Base-by-base conservation (phyloP, 1,140 invertebrate genomes). In the Drosophila mojavensis region DNA sequence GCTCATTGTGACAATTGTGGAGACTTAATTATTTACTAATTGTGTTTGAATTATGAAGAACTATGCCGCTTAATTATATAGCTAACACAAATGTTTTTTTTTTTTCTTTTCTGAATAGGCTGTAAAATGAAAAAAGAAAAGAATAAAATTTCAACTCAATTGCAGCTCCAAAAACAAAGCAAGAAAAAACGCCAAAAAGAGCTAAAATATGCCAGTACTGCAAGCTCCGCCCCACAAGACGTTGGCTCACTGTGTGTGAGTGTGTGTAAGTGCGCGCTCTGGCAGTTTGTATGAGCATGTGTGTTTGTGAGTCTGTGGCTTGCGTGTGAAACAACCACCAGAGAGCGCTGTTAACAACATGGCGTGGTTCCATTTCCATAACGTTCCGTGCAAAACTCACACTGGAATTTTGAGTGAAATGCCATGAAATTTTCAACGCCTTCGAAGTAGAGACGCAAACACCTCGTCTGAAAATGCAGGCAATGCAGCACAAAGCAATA, bases 11-110 rank as follows among this genome's bases (percentile, higher is more conserved):
- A 79, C 82, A 82, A 82, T 88, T 88, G 83, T 82, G 65, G 81
- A 56, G 76, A 61, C 50, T 82, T 86, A 88, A 86, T 88, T 86
- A 86, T 88, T 88, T 68, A 88, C 83, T 86, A 83, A 86, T 86
- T 88, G 84, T 83, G 78, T 45, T 78, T 83, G 83, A 79, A 83
- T 88, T 88, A 80, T 79, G 73, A 88, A 79, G 72, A 86, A 78
- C 83, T 83, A 47, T 70, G 72, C 58, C 76, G 65, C 65, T 63
- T 86, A 88, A 88, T 86, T 88, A 75, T 60, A 62, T 73, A 71
- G 45, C 72, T 71, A 88, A 79, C 82, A 88, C 62, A 82, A 76
- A 69, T 69, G 62, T 28, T 66, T 60, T 59, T n/a, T 72, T 60
- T 17, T 17, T 17, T 17, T 17, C 1, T 17, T 17, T 75, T 81